phyloP scores from a whole-genome alignment of 2,888 invertebrate species.

The Lasioglossum malachurum region DNA sequence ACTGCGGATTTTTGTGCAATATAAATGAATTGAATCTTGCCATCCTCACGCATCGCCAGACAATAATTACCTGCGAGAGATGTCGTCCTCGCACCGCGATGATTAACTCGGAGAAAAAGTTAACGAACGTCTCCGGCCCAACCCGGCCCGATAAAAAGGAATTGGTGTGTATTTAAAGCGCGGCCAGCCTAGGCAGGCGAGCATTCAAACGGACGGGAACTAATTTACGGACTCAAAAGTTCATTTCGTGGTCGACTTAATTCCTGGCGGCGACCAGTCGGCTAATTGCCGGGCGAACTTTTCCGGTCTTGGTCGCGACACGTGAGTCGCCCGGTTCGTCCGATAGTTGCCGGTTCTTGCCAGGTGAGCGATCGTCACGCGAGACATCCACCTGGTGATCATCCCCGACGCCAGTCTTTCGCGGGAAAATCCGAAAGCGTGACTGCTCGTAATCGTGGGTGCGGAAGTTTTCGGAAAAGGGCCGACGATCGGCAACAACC shows the following conservation, averaged over 20 bases:
- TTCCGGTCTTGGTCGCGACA: slow-evolving; percentile 11
- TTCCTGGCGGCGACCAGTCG: background rate
- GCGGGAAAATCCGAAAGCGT: slow-evolving; percentile 48
- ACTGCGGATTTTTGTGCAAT: background rate
- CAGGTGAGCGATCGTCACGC: slow-evolving; percentile 27
- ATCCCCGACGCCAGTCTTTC: background rate
- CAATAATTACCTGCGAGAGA: background rate
- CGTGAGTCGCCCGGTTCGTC: slow-evolving; percentile 7
- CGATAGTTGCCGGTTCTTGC: background rate
- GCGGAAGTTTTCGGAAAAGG: slow-evolving; percentile 36
- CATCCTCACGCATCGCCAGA: background rate
- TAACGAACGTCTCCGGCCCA: background rate
- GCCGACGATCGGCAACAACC: background rate
- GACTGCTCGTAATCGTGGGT: slow-evolving; percentile 30
- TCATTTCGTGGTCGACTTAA: slow-evolving; percentile 54
- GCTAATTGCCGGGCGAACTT: slow-evolving; percentile 31
- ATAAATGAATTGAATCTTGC: background rate
- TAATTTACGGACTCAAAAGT: slow-evolving; percentile 42
- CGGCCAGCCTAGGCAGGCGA: background rate
- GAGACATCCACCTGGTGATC: background rate
- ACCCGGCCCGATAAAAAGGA: background rate
- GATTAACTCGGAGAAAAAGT: slow-evolving; percentile 19
- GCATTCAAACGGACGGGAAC: slow-evolving; percentile 22
- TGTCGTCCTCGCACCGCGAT: background rate
- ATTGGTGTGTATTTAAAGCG: slow-evolving; percentile 15